Percentiles rank a stretch among this genome's conserved stretches.
These are phyloP conservation scores for Numenius arquata DNA, from an alignment of 2,113 vertebrate species.

Conservation along the genomic window DNA sequence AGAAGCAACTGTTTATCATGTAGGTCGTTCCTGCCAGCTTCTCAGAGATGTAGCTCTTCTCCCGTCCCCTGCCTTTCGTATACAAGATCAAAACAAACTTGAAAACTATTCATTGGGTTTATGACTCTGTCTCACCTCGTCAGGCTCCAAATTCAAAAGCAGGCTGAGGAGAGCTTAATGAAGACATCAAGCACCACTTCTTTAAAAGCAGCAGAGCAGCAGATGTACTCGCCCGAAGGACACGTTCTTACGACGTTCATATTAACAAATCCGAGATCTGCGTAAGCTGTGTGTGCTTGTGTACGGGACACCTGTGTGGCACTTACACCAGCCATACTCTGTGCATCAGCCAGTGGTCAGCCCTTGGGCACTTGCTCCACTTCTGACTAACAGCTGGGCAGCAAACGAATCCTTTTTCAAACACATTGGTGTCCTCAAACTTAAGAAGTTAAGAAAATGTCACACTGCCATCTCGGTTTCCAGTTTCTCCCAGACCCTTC, in stretches of 20 bases:
- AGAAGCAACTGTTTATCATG: constrained; percentile 32
- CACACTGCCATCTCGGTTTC: background rate
- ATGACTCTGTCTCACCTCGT: background rate
- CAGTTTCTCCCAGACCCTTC: background rate
- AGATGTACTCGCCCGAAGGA: background rate
- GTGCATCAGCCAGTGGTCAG: background rate
- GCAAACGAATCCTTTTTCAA: background rate
- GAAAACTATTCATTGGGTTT: background rate
- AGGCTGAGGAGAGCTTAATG: background rate
- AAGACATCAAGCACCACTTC: background rate
- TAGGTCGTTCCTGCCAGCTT: background rate
- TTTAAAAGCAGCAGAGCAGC: background rate
- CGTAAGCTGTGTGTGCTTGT: background rate
- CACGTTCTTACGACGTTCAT: rapidly evolving
- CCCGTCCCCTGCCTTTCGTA: background rate
- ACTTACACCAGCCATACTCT: background rate
- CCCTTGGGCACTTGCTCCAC: background rate
- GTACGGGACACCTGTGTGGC: background rate
- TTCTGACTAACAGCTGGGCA: background rate
- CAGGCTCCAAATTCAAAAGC: background rate
- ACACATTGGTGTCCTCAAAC: background rate
- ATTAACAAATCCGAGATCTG: background rate
- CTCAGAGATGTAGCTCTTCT: background rate
- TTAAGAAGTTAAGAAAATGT: background rate
- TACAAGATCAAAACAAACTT: background rate